phyloP scores from a whole-genome alignment of 2,113 vertebrate genomes.

The Apodemus speciosus region DNA sequence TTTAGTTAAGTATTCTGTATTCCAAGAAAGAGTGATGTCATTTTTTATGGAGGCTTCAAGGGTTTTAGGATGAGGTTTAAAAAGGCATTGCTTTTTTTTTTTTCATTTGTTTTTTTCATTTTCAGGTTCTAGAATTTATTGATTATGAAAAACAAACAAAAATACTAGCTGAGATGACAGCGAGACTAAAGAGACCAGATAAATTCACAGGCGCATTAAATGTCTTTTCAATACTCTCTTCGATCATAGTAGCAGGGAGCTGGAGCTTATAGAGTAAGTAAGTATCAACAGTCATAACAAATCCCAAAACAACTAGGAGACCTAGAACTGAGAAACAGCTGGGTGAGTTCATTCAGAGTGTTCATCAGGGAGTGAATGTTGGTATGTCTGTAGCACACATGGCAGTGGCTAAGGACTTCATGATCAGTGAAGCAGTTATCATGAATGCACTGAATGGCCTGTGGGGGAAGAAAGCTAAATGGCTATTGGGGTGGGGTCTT shows the following conservation, averaged over 20 bases:
- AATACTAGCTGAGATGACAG: not conserved
- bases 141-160: conserved; percentile 14
- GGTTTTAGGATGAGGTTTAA: not conserved
- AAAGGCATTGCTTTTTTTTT: not conserved
- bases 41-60: not conserved
- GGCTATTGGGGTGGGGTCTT: no score
- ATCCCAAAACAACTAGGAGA: no score
- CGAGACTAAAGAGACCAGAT: conserved; percentile 12
- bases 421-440: no score
- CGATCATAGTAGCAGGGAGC: not conserved
- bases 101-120: not conserved
- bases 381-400: no score
- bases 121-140: conserved; percentile 51
- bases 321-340: no score
- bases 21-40: not conserved
- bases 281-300: no score
- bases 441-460: no score
- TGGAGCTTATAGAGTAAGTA: not conserved
- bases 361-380: no score
- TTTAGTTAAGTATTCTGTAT: not conserved
- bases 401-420: no score
- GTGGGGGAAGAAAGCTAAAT: no score
- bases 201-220: not conserved
- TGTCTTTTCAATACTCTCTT: not conserved
- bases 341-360: no score